Evolutionary conservation across 1,140 invertebrate genomes (phyloP).

Genomic region (Lordiphosa clarofinis): DNA sequence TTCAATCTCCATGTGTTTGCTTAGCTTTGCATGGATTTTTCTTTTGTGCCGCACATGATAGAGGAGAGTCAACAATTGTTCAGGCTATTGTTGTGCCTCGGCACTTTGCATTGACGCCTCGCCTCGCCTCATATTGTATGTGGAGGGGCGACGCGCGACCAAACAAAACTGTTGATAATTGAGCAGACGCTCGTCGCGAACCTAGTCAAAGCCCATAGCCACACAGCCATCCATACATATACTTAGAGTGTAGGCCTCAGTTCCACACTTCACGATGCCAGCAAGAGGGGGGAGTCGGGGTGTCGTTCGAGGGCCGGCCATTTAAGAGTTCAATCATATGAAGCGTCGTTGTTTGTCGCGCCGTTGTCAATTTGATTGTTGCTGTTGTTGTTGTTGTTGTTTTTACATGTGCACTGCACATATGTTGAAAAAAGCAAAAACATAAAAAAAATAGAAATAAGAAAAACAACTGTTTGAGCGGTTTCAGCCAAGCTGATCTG

Average conservation of each 20-base stretch:
- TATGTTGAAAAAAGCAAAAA: constrained; percentile 29
- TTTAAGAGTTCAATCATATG: constrained; percentile 72
- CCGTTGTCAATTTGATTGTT: constrained; percentile 44
- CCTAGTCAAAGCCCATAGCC: constrained; percentile 24
- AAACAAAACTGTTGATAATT: constrained; percentile 70
- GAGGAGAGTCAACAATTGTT: constrained; percentile 38
- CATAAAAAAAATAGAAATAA: constrained; percentile 28
- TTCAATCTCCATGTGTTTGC: constrained; percentile 1
- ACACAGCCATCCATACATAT: constrained; percentile 4
- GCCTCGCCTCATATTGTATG: neutral
- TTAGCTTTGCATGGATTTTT: constrained; percentile 3
- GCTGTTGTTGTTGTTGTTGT: constrained; percentile 23
- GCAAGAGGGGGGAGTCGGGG: constrained; percentile 1
- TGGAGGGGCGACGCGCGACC: constrained; percentile 38
- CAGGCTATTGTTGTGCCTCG: constrained; percentile 25
- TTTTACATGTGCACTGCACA: constrained; percentile 45
- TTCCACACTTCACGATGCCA: constrained; percentile 8
- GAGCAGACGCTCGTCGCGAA: constrained; percentile 39
- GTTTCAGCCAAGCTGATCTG: neutral
- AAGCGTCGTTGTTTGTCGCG: constrained; percentile 59
- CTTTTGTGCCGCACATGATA: constrained; percentile 23
- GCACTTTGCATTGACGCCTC: constrained; percentile 43
- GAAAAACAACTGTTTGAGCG: constrained; percentile 32
- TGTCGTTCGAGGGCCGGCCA: constrained; percentile 13
- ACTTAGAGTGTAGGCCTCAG: constrained; percentile 24